Evolutionary conservation across 2,888 invertebrate species (phyloP), one percentile per base, ranked within the genome.

Genomic region (Leucophenga montana): DNA sequence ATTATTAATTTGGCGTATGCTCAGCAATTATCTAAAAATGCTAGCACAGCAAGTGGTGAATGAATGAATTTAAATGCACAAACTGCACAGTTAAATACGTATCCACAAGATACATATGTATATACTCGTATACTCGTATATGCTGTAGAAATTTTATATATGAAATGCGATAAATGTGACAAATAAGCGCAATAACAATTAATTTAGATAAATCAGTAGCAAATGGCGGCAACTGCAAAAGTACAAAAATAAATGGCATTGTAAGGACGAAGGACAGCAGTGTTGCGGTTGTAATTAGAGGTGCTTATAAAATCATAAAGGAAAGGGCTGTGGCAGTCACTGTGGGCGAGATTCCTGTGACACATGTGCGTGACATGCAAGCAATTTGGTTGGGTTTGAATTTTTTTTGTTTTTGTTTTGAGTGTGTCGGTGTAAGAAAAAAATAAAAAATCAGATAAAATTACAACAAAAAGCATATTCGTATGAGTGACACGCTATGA

Each of bases 161-260:
- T 66, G 57, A 18, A 57, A 20, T 27, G 11, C 57, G 64, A 62
- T 33, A 57, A 44, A 59, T 74, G 78, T 77, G 79, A 75, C 81
- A 78, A 79, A 81, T 84, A 73, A 75, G 82, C 75, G 79, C 73
- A 78, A 74, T 81, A 75, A 81, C 82, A 79, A 78, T 84, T 84
- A 79, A 83, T 84, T 81, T 75, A 83, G 78, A 83, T 75, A 75
- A 76, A 72, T 76, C 76, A 69, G 69, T 53, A 57, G 44, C 2
- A 22, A 46, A 46, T n/a, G 18, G 59, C 14, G 48, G 1, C 18
- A 54, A 48, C n/a, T 9, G 20, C 20, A 20, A 46, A n/a, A 46
- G 22, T 44, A 68, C 33, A 56, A 20, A 59, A 20, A 56, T 14
- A 20, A 33, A 44, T 39, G 39, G 54, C 54, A 39, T 39, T 3